Base-by-base conservation (phyloP, 2,888 invertebrate genomes). In the Agrochola circellaris region DNA sequence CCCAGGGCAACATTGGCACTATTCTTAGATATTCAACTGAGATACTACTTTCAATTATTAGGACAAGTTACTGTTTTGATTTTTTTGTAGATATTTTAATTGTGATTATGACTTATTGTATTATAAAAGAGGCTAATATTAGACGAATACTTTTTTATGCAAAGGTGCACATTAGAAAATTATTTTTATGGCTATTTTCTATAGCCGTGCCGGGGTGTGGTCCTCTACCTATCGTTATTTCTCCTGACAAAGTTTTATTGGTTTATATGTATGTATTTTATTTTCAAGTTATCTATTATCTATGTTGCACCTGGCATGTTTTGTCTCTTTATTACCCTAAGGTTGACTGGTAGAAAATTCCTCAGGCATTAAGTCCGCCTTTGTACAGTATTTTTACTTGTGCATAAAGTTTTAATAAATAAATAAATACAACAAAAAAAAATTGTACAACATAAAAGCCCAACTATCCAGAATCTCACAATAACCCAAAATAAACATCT, bases 401-500 rank as follows among this genome's bases (percentile, higher is more conserved):
- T 34, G 34, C 34, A 34, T 34, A 34, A 34, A 34, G 34, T 34
- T 34, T 34, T 0, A 34, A 34, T 34, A 30, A 30, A 30, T 30
- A 30, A 30, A 34, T 34, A 34, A 34, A 64, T 15, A 38, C 64
- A 9, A 38, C 9, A 42, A n/a, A 64, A 30, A 51, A 51, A 7
- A 7, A 8, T 8, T 2, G 20, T 20, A 2, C 20, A 51, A 20
- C 20, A 20, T 8, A 51, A 8, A 20, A 20, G 8, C 3, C 23
- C 23, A 51, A 45, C 4, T 20, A 51, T 26, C 1, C n/a, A 20
- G 0, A 48, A 72, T 56, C 20, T 17, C 0, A 62, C 0, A 34
- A 48, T 34, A 48, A 30, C 38, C 48, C 17, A 66, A 38, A 60
- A 26, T 54, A 66, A 72, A 77, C 64, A 56, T 26, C 23, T 65